phyloP scores from a whole-genome alignment of 1,140 invertebrate species.

The Drosophila rhopaloa region DNA sequence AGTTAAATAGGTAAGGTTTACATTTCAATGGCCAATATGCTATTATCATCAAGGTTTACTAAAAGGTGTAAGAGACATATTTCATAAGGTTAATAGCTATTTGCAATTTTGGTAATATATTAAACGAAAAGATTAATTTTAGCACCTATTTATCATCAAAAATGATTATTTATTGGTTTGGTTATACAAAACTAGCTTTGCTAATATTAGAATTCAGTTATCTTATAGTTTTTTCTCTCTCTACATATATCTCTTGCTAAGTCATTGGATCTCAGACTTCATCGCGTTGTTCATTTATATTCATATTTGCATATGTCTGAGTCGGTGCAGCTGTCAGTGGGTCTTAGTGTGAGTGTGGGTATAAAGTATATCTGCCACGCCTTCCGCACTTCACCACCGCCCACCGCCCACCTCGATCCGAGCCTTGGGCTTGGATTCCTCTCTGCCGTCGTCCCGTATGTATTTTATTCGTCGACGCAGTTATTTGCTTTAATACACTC shows the following conservation, averaged over 20 bases:
- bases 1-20: too few relatives aligned
- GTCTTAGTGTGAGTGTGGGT: constrained; percentile 24
- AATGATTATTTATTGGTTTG: too few relatives aligned
- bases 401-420: background rate
- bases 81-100: too few relatives aligned
- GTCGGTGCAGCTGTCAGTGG: constrained; percentile 43
- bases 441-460: constrained; percentile 41
- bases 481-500: constrained; percentile 83
- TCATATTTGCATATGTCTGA: constrained; percentile 74
- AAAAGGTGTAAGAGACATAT: too few relatives aligned
- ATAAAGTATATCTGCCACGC: constrained; percentile 58
- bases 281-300: constrained; percentile 79
- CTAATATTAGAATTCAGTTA: too few relatives aligned
- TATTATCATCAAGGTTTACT: too few relatives aligned
- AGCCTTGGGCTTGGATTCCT: constrained; percentile 24
- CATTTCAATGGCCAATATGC: too few relatives aligned
- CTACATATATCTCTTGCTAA: background rate
- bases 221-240: background rate
- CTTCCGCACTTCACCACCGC: background rate
- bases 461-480: constrained; percentile 78
- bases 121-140: too few relatives aligned
- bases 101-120: too few relatives aligned
- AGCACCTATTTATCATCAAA: too few relatives aligned
- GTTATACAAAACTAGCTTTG: too few relatives aligned
- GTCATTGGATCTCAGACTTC: constrained; percentile 44